Conservation (phyloP, 2,888 invertebrate genomes). For the Morinoia aosen region DNA sequence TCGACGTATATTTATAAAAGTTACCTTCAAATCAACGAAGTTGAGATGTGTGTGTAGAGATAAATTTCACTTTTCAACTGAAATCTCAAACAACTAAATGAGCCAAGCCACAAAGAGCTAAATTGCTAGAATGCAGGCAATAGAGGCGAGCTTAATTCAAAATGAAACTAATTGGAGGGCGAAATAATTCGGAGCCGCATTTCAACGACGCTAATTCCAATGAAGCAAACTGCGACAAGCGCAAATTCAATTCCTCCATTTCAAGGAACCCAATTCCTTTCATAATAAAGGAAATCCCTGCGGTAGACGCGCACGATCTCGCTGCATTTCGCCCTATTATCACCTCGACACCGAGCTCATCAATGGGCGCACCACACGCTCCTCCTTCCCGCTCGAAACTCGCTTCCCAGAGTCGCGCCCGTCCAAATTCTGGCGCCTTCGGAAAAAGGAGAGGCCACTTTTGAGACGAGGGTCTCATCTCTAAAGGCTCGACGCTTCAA, state of each 20-base stretch:
- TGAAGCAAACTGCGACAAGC: neutral
- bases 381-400: neutral
- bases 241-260: neutral
- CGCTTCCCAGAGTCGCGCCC: neutral
- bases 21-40: neutral
- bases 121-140: neutral
- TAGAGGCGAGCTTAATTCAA: neutral
- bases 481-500: neutral
- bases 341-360: neutral
- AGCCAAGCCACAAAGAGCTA: neutral
- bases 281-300: constrained; percentile 12
- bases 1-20: neutral
- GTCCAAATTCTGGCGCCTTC: neutral
- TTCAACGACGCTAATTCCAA: neutral
- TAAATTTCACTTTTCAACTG: neutral
- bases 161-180: neutral
- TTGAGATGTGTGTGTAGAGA: neutral
- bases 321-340: constrained; percentile 10
- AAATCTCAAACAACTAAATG: neutral
- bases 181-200: neutral
- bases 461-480: constrained; percentile 12
- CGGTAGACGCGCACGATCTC: neutral
- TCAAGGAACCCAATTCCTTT: constrained; percentile 1
- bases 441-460: neutral
- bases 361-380: neutral